Conservation (phyloP, 2,797 vertebrate species). For the Lacerta bilineata region DNA sequence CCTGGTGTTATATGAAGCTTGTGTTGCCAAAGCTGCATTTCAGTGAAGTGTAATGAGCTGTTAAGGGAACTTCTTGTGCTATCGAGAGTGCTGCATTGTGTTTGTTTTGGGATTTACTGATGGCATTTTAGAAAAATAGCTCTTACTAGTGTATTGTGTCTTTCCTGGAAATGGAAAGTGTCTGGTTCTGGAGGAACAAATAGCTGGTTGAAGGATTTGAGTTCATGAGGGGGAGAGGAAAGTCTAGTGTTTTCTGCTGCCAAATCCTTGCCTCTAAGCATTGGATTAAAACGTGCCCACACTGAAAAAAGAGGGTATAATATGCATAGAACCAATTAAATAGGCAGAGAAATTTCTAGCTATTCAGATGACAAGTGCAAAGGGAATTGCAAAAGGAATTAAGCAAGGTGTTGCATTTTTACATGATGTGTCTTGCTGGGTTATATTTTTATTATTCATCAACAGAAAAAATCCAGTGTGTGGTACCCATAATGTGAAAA, state of each 20-base stretch:
- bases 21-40: neutral
- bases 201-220: conserved; percentile 8
- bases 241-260: neutral
- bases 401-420: neutral
- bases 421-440: neutral
- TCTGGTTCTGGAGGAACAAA: conserved; percentile 17
- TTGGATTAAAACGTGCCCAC: conserved; percentile 26
- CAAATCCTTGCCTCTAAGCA: neutral
- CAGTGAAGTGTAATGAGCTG: neutral
- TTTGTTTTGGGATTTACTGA: neutral
- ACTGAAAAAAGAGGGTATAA: neutral
- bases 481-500: conserved; percentile 21
- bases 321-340: neutral
- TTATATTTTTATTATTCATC: neutral
- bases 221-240: neutral
- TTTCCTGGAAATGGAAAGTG: conserved; percentile 16
- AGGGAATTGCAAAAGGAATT: neutral
- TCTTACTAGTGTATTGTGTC: conserved; percentile 2
- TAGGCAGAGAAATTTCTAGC: neutral
- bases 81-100: neutral
- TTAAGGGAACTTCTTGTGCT: conserved; percentile 17
- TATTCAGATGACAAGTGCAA: neutral
- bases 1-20: neutral
- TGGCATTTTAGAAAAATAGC: neutral
- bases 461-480: conserved; percentile 26